Percentiles rank a stretch among this genome's conserved stretches.
phyloP scores from a whole-genome alignment of 1,140 invertebrate genomes.

The Linepithema humile region DNA sequence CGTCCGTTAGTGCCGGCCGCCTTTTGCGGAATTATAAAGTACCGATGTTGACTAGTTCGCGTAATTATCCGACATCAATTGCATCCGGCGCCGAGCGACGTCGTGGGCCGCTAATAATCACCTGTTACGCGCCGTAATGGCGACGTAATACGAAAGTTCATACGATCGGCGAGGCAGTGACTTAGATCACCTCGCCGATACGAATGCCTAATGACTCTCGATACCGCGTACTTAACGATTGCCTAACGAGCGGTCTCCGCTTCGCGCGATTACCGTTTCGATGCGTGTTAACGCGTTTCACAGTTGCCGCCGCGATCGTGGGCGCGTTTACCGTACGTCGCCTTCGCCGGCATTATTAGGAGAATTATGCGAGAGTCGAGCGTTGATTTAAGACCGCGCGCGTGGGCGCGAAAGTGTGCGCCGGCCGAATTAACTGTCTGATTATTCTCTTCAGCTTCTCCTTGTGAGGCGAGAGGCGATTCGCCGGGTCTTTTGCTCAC shows the following conservation, averaged over 20 bases:
- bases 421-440: conserved; percentile 47
- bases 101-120: conserved; percentile 50
- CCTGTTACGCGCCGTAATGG: conserved; percentile 46
- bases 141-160: conserved; percentile 37
- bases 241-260: conserved; percentile 46
- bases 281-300: conserved; percentile 38
- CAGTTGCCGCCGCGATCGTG: conserved; percentile 1
- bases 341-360: conserved; percentile 33
- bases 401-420: conserved; percentile 43
- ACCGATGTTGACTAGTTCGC: conserved; percentile 38
- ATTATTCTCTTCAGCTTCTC: conserved; percentile 37
- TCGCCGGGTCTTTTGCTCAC: background rate
- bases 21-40: conserved; percentile 48
- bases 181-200: conserved; percentile 37
- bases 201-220: conserved; percentile 29
- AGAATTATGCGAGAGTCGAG: conserved; percentile 44
- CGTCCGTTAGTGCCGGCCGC: conserved; percentile 10
- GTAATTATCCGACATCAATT: conserved; percentile 46
- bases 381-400: conserved; percentile 47
- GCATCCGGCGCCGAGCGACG: conserved; percentile 48
- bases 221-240: conserved; percentile 51
- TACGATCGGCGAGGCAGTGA: conserved; percentile 16
- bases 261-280: conserved; percentile 32
- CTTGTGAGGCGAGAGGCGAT: background rate
- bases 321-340: conserved; percentile 35